Conservation (phyloP, 2,888 invertebrate genomes). For the Scaptomyza reducta region DNA sequence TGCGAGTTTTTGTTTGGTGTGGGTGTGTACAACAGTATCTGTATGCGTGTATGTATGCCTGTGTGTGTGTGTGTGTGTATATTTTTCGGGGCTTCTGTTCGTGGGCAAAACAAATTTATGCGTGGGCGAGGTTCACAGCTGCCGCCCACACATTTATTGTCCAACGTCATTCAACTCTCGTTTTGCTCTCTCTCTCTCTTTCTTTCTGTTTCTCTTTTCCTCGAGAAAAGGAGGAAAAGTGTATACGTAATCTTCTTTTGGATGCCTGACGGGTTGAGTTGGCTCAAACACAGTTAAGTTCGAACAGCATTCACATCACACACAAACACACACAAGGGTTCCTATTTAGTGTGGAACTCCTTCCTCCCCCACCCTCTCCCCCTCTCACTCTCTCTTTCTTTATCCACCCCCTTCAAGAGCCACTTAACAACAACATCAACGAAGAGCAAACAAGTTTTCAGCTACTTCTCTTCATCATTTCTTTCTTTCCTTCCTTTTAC, state of each 20-base stretch:
- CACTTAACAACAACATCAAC: too few species aligned
- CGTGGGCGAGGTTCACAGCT: slow-evolving; percentile 57
- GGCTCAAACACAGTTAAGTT: slow-evolving; percentile 28
- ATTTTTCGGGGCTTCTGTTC: slow-evolving; percentile 11
- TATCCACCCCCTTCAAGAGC: too few species aligned
- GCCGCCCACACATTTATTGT: slow-evolving; percentile 17
- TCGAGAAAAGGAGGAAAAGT: slow-evolving; percentile 32
- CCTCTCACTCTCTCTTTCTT: background rate
- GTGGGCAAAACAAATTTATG: slow-evolving; percentile 55
- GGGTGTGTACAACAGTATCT: slow-evolving; percentile 11
- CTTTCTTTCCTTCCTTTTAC: too few species aligned
- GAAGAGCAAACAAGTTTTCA: too few species aligned
- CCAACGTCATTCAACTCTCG: slow-evolving; percentile 42
- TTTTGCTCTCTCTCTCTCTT: background rate
- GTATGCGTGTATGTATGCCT: background rate
- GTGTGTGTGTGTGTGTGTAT: background rate
- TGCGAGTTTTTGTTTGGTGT: slow-evolving; percentile 12
- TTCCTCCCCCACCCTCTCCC: background rate
- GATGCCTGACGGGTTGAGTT: slow-evolving; percentile 27
- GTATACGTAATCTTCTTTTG: slow-evolving; percentile 39
- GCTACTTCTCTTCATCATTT: too few species aligned
- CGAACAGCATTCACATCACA: slow-evolving; percentile 17
- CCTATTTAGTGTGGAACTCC: background rate
- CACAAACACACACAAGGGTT: background rate
- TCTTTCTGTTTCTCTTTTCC: background rate